Conservation (phyloP, 2,888 invertebrate genomes). For the Pimpla rufipes region DNA sequence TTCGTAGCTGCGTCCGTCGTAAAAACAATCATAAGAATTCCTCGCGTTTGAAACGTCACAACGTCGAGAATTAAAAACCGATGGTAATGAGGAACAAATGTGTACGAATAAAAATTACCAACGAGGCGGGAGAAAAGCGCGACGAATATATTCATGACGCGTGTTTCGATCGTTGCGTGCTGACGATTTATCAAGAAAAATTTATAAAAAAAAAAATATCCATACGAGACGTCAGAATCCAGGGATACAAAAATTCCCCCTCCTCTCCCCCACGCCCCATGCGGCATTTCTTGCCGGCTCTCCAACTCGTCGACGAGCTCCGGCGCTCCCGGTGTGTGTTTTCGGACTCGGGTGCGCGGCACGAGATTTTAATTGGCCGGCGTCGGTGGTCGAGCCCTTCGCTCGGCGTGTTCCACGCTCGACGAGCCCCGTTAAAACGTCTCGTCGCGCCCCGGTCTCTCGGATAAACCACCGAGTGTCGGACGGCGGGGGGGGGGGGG, state of each 20-base stretch:
- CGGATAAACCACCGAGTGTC: conserved; percentile 24
- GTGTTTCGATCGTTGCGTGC: background rate
- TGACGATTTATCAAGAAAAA: background rate
- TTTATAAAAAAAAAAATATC: background rate
- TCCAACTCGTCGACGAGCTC: conserved; percentile 15
- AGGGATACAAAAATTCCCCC: background rate
- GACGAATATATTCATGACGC: too few species aligned
- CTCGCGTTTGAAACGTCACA: too few species aligned
- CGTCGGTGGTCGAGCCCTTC: conserved; percentile 4
- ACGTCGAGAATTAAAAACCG: too few species aligned
- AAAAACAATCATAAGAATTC: too few species aligned
- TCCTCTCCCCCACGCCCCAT: background rate
- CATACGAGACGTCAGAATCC: background rate
- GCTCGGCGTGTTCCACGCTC: conserved; percentile 19
- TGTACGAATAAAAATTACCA: too few species aligned
- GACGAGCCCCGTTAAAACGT: conserved; percentile 34
- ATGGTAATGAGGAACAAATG: too few species aligned
- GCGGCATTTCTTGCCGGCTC: conserved; percentile 47
- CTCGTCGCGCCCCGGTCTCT: conserved; percentile 20
- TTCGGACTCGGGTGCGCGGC: conserved; percentile 21
- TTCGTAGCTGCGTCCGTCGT: too few species aligned
- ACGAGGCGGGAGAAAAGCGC: too few species aligned
- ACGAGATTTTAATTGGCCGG: conserved; percentile 44
- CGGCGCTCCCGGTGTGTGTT: conserved; percentile 16
- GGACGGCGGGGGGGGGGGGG: conserved; percentile 5